Percentiles rank a stretch among this genome's conserved stretches.
Evolutionary conservation across 2,888 invertebrate genomes (phyloP).

Genomic region (Callyntrura sp.): DNA sequence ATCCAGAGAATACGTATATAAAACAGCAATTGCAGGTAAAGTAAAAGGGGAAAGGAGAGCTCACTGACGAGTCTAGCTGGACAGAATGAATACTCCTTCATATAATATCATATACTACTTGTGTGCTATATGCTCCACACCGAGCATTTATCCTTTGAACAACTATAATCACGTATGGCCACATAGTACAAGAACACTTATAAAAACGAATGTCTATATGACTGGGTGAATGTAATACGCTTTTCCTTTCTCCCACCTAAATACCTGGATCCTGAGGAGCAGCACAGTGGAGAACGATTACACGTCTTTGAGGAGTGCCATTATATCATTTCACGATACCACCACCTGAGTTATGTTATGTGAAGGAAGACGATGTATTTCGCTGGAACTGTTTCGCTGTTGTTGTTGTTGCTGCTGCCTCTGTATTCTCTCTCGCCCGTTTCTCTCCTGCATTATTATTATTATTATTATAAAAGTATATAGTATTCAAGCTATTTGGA

Average conservation of each 20-base stretch:
- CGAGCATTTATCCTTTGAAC: constrained; percentile 13
- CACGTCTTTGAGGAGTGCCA: constrained; percentile 70
- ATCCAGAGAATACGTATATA: constrained; percentile 73
- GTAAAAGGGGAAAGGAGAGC: constrained; percentile 61
- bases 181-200: too few relatives aligned
- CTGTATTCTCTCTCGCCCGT: not conserved
- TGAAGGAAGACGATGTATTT: constrained; percentile 70
- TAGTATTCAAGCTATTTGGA: constrained; percentile 73
- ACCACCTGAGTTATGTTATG: constrained; percentile 53
- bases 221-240: constrained; percentile 43
- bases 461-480: constrained; percentile 68
- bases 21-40: constrained; percentile 63
- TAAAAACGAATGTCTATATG: not conserved
- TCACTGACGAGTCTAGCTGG: not conserved
- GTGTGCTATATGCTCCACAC: not conserved
- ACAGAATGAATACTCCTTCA: constrained; percentile 14
- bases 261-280: constrained; percentile 74
- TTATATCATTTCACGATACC: constrained; percentile 78
- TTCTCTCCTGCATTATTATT: constrained; percentile 19
- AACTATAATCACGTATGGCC: not conserved
- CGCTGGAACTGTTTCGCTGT: constrained; percentile 65
- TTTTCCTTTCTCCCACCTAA: constrained; percentile 68
- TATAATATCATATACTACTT: not conserved
- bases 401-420: constrained; percentile 24
- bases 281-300: constrained; percentile 65